A percentile compares a stretch with the other conserved stretches of the same genome.
phyloP scores from a whole-genome alignment of 1,140 invertebrate genomes.

The Heliconius himera region DNA sequence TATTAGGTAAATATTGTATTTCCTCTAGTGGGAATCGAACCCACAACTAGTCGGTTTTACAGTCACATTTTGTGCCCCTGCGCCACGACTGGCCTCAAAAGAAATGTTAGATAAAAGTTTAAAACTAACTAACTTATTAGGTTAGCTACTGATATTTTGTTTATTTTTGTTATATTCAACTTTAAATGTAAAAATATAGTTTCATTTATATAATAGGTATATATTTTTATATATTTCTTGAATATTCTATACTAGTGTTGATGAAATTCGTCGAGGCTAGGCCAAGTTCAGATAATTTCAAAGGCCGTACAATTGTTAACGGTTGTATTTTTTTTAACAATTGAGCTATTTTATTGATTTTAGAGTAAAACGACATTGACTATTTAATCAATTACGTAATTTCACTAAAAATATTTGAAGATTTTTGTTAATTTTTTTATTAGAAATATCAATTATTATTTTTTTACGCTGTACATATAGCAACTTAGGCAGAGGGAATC shows the following conservation, averaged over 20 bases:
- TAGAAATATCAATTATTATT: not conserved
- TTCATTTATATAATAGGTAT: no score
- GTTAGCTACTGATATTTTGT: no score
- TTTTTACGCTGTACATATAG: not conserved
- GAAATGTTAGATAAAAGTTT: no score
- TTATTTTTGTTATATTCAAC: no score
- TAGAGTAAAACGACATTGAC: constrained; percentile 43
- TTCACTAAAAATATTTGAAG: not conserved
- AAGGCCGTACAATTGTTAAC: constrained; percentile 53
- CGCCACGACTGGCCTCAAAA: no score
- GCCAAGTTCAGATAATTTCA: constrained; percentile 51
- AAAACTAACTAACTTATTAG: no score
- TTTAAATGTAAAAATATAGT: no score
- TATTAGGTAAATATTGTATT: no score
- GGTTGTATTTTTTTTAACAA: constrained; percentile 43
- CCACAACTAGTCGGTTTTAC: no score
- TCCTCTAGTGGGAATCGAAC: no score
- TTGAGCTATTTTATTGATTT: constrained; percentile 8
- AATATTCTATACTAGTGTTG: constrained; percentile 19
- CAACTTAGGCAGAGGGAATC: not conserved
- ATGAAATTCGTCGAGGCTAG: constrained; percentile 42
- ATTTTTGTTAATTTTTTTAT: no score
- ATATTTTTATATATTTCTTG: not conserved
- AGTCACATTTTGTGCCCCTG: no score
- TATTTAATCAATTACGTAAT: constrained; percentile 17